Percentiles rank a stretch among this genome's conserved stretches.
Evolutionary conservation across 1,140 invertebrate genomes (phyloP).

Genomic region (Trichoplusia ni): DNA sequence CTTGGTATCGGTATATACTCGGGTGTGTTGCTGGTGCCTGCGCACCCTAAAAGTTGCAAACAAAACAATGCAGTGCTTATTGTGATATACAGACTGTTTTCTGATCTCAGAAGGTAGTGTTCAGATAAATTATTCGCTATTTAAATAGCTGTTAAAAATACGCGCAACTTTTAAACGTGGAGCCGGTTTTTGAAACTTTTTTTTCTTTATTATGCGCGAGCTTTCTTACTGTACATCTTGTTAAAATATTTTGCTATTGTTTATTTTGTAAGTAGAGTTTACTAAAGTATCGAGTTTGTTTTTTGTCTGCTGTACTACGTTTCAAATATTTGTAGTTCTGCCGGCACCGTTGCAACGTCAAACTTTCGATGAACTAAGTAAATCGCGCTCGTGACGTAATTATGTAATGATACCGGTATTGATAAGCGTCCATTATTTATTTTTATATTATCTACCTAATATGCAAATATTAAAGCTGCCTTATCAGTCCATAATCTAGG

Average conservation of each 20-base stretch:
- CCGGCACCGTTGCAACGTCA: too few species aligned
- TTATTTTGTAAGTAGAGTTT: conserved; percentile 1
- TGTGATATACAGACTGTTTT: conserved; percentile 55
- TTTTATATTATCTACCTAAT: too few species aligned
- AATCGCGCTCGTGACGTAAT: too few species aligned
- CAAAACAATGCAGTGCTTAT: conserved; percentile 64
- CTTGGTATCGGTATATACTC: conserved; percentile 42
- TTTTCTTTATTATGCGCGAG: conserved; percentile 47
- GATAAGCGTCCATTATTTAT: too few species aligned
- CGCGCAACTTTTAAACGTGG: conserved; percentile 30
- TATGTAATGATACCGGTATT: too few species aligned
- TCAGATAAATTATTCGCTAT: conserved; percentile 31
- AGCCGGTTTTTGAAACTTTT: conserved; percentile 62
- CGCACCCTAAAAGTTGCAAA: conserved; percentile 48
- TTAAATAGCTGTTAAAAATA: conserved; percentile 27
- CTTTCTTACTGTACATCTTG: conserved; percentile 40
- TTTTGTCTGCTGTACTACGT: too few species aligned
- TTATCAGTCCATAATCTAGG: too few species aligned
- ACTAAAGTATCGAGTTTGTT: not conserved
- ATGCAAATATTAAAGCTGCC: too few species aligned
- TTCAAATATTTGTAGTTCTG: too few species aligned
- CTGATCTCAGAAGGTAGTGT: conserved; percentile 55
- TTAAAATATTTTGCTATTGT: conserved; percentile 42
- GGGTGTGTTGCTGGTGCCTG: conserved; percentile 29
- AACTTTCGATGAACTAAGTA: too few species aligned